Evolutionary conservation across 2,113 vertebrate species (phyloP).

Genomic region (Corydoras maculifer): DNA sequence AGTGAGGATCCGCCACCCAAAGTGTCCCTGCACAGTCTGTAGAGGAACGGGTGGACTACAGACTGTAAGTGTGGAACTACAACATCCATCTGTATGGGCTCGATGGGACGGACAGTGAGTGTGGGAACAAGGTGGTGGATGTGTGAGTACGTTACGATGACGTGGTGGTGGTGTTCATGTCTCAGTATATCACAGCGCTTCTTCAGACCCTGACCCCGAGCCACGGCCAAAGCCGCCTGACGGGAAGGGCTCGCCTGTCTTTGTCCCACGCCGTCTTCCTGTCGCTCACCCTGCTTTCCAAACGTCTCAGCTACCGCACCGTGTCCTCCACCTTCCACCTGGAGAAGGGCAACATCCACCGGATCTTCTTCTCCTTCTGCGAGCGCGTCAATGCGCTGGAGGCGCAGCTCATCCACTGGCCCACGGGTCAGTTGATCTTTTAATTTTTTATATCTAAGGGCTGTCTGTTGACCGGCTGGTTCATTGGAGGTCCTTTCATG

Average conservation of each 20-base stretch:
- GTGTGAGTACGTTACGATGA: neutral
- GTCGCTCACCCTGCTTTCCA: slow-evolving; percentile 61
- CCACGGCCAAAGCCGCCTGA: slow-evolving; percentile 46
- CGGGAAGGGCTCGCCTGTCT: slow-evolving; percentile 60
- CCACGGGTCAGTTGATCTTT: slow-evolving; percentile 45
- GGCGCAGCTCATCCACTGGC: slow-evolving; percentile 55
- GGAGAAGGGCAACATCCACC: slow-evolving; percentile 68
- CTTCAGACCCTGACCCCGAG: slow-evolving; percentile 56
- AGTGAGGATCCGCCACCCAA: too few species aligned
- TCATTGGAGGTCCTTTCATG: too few species aligned
- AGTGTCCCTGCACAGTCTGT: too few species aligned
- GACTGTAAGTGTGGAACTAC: too few species aligned
- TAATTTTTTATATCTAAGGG: neutral
- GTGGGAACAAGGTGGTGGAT: too few species aligned
- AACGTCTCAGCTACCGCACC: slow-evolving; percentile 60
- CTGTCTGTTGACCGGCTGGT: too few species aligned
- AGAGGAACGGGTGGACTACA: too few species aligned
- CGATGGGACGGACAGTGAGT: too few species aligned
- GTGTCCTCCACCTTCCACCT: slow-evolving; percentile 60
- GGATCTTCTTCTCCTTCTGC: slow-evolving; percentile 67
- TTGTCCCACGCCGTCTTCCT: slow-evolving; percentile 61
- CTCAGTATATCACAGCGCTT: slow-evolving; percentile 58
- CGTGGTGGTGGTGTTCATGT: neutral
- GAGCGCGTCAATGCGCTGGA: slow-evolving; percentile 54
- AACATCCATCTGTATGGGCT: too few species aligned